These are phyloP conservation scores for Alcedo quadribrachys DNA, from an alignment of 2,797 vertebrate genomes.

Conservation along the genomic window DNA sequence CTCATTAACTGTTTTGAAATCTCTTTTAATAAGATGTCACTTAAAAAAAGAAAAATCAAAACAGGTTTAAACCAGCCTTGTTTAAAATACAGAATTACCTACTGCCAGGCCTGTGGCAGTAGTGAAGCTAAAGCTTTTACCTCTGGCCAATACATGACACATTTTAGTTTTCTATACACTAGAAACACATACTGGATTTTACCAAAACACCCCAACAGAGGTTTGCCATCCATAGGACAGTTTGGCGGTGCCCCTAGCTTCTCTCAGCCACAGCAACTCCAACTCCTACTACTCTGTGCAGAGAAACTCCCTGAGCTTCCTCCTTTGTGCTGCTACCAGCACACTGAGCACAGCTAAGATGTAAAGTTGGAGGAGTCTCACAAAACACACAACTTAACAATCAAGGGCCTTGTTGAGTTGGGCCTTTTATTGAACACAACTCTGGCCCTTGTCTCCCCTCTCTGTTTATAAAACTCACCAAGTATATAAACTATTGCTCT, in stretches of 20 bases:
- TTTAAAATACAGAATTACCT: background rate
- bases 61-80: background rate
- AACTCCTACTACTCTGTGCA: background rate
- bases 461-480: slow-evolving; percentile 75
- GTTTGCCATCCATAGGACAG: background rate
- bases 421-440: slow-evolving; percentile 71
- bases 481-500: slow-evolving; percentile 73
- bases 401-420: slow-evolving; percentile 72
- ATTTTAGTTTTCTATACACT: background rate
- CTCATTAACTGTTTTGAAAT: background rate
- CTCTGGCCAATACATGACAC: background rate
- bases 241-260: background rate
- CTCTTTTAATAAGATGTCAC: background rate
- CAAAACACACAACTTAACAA: slow-evolving; percentile 76
- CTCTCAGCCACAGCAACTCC: background rate
- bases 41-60: background rate
- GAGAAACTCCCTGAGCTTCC: slow-evolving; percentile 53
- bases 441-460: slow-evolving; percentile 42
- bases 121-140: background rate
- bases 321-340: slow-evolving; percentile 66
- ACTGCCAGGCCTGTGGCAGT: background rate
- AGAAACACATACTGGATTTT: background rate
- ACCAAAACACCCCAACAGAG: background rate
- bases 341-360: slow-evolving; percentile 68
- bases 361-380: slow-evolving; percentile 76